Conservation (phyloP, 2,797 vertebrate species). For the Gadopsis marmoratus region DNA sequence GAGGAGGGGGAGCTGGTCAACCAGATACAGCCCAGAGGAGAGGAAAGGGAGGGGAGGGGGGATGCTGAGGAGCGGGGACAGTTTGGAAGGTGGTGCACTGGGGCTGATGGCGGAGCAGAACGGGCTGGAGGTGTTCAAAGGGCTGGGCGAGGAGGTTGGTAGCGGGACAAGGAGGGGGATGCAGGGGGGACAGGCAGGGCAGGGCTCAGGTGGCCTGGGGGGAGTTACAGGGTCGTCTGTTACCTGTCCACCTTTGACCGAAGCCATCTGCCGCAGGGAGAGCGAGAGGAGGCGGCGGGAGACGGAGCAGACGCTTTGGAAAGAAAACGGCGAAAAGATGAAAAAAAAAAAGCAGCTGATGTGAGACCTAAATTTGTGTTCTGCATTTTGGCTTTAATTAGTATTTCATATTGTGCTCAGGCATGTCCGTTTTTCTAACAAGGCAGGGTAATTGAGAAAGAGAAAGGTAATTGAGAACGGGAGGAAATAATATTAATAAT, state of each 20-base stretch:
- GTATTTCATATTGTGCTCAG: conserved; percentile 54
- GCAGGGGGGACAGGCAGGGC: conserved; percentile 38
- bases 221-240: conserved; percentile 77
- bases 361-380: conserved; percentile 58
- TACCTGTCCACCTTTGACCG: conserved; percentile 86
- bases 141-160: conserved; percentile 30
- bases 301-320: conserved; percentile 19
- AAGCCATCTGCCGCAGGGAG: conserved; percentile 81
- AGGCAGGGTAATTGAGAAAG: conserved; percentile 56
- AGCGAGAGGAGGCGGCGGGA: conserved; percentile 9
- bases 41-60: conserved; percentile 27
- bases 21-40: conserved; percentile 64
- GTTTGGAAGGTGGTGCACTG: conserved; percentile 3
- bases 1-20: conserved; percentile 28
- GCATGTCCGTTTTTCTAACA: conserved; percentile 62
- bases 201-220: conserved; percentile 65
- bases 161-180: conserved; percentile 13
- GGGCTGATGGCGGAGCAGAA: conserved; percentile 34
- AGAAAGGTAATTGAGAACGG: conserved; percentile 57
- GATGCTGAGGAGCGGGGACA: conserved; percentile 21
- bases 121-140: conserved; percentile 45
- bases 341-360: conserved; percentile 36
- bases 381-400: conserved; percentile 62
- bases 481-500: conserved; percentile 69
- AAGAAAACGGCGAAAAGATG: conserved; percentile 31